Base-by-base conservation (phyloP, 1,140 invertebrate genomes). In the Protaetia brevitarsis region DNA sequence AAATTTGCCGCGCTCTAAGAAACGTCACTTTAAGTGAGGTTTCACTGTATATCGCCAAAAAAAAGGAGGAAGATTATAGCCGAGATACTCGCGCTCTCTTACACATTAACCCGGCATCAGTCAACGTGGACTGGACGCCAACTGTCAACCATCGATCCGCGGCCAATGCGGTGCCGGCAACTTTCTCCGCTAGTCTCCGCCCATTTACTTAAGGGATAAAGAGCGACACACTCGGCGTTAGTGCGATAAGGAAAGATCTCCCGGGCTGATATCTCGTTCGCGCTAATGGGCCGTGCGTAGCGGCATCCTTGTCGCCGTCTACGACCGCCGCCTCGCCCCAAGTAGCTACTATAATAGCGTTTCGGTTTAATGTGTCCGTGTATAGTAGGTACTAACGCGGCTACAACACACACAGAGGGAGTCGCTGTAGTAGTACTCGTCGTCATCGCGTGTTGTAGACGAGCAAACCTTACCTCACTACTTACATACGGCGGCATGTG, bases 201-300 rank as follows among this genome's bases (percentile, higher is more conserved):
- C 75, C 71, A 69, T 73, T 75, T 77, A 76, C 75, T 77, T 77
- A 72, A 71, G 69, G 75, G 74, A 77, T 75, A 75, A 77, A 76
- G 72, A 73, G 71, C 71, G 71, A 74, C 74, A 76, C n/a, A n/a
- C 73, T 75, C 74, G 69, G 69, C 63, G 61, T 71, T 67, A 73
- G 73, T 66, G 66, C 68, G 72, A 74, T 72, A 73, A 74, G 68
- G 72, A 71, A 71, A 66, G 67, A 34, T 31, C 60, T 13, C 13
- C 3, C 28, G 45, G 65, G 57, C 56, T 29, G 34, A 16, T 63
- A 66, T 73, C 68, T 68, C 58, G 64, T 26, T 73, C 60, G 31
- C 61, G 37, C 66, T 31, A 29, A 68, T 58, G 27, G 60, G 3
- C 29, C 11, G 30, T 11, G 16, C 28, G 30, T 65, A 69, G 19